Evolutionary conservation across 2,113 vertebrate genomes (phyloP).

Genomic region (Pica pica): DNA sequence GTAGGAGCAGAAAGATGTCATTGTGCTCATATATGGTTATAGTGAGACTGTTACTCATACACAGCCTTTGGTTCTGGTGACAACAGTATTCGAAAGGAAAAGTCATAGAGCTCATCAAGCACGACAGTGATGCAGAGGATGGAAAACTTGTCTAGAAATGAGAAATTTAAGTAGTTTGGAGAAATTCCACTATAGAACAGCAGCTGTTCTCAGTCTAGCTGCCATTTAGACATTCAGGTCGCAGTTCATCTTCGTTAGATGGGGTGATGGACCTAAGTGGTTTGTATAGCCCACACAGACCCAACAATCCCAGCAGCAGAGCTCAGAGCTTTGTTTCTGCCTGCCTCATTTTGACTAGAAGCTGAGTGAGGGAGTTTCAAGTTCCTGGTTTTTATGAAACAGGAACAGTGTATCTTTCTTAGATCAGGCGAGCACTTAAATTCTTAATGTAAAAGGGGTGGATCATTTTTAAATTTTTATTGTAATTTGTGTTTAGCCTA

Average conservation of each 20-base stretch:
- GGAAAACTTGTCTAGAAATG: background rate
- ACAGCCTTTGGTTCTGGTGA: background rate
- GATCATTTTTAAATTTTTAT: background rate
- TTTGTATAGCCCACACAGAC: background rate
- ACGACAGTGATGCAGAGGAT: background rate
- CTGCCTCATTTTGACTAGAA: background rate
- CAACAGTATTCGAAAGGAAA: background rate
- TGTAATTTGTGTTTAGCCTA: background rate
- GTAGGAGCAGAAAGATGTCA: background rate
- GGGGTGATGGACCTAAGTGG: background rate
- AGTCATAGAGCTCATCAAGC: background rate
- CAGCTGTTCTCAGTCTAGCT: background rate
- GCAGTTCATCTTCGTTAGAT: background rate
- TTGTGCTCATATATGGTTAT: background rate
- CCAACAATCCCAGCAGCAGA: background rate
- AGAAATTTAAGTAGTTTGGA: background rate
- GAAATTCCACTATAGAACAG: background rate
- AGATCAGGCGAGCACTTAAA: background rate
- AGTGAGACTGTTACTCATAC: background rate
- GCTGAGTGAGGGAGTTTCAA: background rate
- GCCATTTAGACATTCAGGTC: background rate
- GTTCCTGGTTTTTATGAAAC: background rate
- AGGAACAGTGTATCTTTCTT: background rate
- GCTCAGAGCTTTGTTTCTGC: background rate
- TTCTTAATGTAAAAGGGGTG: background rate